A percentile compares a stretch with the other conserved stretches of the same genome.
Conservation (phyloP, 2,888 invertebrate species). For the Hofmannophila pseudospretella region DNA sequence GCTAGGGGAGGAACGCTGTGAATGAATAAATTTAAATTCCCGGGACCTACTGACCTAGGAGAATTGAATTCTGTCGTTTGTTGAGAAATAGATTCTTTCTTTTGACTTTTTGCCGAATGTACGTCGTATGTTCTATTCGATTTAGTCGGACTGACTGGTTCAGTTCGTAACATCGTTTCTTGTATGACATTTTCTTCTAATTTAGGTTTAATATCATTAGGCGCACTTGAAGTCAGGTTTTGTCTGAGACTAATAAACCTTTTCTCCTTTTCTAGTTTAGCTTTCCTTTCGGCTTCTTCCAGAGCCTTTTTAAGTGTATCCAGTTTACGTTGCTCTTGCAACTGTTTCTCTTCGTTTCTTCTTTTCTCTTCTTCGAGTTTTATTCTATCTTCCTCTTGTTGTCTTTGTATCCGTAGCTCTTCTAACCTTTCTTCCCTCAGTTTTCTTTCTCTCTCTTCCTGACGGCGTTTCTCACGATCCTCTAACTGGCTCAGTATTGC, state of each 20-base stretch:
- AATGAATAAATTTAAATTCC: slow-evolving; percentile 62
- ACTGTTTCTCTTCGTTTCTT: slow-evolving; percentile 81
- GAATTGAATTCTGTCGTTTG: slow-evolving; percentile 65
- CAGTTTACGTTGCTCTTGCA: slow-evolving; percentile 84
- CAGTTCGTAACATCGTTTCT: slow-evolving; percentile 31
- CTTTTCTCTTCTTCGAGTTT: slow-evolving; percentile 85
- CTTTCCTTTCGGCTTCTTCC: slow-evolving; percentile 86
- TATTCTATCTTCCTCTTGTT: slow-evolving; percentile 83
- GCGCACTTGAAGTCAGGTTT: slow-evolving; percentile 26
- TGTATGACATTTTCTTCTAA: slow-evolving; percentile 28
- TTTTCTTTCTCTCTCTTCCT: slow-evolving; percentile 86
- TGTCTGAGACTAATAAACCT: slow-evolving; percentile 54
- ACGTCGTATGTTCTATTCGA: slow-evolving; percentile 62
- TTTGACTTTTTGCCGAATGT: slow-evolving; percentile 58
- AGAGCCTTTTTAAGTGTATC: slow-evolving; percentile 87
- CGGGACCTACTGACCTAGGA: slow-evolving; percentile 58
- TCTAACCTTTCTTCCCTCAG: slow-evolving; percentile 88
- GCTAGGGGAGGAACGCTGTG: slow-evolving; percentile 65
- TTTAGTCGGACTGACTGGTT: slow-evolving; percentile 51
- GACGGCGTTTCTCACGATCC: slow-evolving; percentile 86
- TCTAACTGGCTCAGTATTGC: slow-evolving; percentile 91
- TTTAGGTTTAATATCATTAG: slow-evolving; percentile 32
- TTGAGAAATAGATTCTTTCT: slow-evolving; percentile 55
- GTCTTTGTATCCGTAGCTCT: slow-evolving; percentile 85
- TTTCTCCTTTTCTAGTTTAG: slow-evolving; percentile 81